Evolutionary conservation across 2,797 vertebrate species (phyloP), one percentile per base, ranked within the genome.

Genomic region (Arrhamphus sclerolepis): DNA sequence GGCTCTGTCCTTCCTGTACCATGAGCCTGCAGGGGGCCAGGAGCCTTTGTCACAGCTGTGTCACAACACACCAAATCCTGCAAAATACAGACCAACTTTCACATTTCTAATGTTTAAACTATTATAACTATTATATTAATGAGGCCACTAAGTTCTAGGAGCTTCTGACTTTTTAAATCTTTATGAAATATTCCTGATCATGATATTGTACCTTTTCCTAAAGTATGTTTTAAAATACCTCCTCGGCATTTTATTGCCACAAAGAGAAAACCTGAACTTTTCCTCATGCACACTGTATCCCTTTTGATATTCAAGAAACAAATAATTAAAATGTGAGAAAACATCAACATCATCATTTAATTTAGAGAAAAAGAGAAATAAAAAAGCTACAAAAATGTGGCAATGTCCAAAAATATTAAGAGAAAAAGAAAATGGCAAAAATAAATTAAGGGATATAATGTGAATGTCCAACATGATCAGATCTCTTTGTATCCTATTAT

Each of bases 31-130:
- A 53, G 83, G 81, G 81, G 86, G 83, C 78, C 80, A 56, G 55
- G 1, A 47, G 78, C 78, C 77, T 81, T 86, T 84, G 77, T 86
- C 81, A 83, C 73, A 78, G 65, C 78, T 82, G 77, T 84, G 70
- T 73, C 59, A 72, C 66, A 68, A 72, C 65, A 75, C 73, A 20
- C 62, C 38, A 77, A 64, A 75, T 53, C 62, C 20, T 38, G 71
- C 72, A 18, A 40, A 39, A 26, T 28, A 67, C 64, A 70, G 77
- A 61, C 72, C 69, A n/a, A 40, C 54, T 55, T 67, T 71, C 34
- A 56, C 38, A 20, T 11, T 34, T 34, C 13, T 19, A 38, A 20
- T 1, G 41, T 46, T 19, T 20, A n/a, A n/a, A n/a, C n/a, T n/a
- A n/a, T n/a, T n/a, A n/a, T n/a, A n/a, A n/a, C n/a, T n/a, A n/a